Evolutionary conservation across 2,888 invertebrate genomes (phyloP), one percentile per base, ranked within the genome.

Genomic region (Heliconius ismenius): DNA sequence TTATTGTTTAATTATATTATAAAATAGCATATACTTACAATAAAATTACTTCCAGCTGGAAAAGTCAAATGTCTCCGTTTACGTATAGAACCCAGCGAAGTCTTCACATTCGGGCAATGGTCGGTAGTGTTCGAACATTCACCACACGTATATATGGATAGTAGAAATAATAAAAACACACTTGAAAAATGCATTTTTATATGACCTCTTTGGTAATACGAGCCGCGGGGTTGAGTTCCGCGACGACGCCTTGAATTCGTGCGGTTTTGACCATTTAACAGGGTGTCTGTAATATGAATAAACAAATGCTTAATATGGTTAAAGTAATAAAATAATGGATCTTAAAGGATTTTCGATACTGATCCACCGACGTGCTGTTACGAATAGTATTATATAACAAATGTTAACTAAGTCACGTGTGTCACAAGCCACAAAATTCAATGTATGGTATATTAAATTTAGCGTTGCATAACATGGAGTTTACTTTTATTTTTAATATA

Each of bases 51-150:
- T 15, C 88, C 88, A 72, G 90, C 87, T 4, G 92, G 92, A 82
- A 93, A 94, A 1, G 87, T 87, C 76, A 94, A 78, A 83, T 91
- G 88, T 54, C 94, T 85, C 36, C 88, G 84, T 77, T 90, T 93
- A 58, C 94, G 86, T 28, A 90, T 81, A 0, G 83, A 81, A 26
- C 82, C 83, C 9, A 91, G 77, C 13, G 87, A 80, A 4, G 86
- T 86, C 79, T 88, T 93, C 28, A 89, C 86, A 85, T 91, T 94
- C 0, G 89, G 88, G 82, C 93, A 94, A 10, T 86, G 83, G 1
- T 82, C 81, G 15, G 79, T 79, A 13, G 78, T 74, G 72, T 82
- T 80, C 2, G 69, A 73, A 13, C 81, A 76, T 77, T 82, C 82
- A 77, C 86, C 83, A 67, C 83, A 83, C 77, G 81, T 78, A 13